Conservation (phyloP, 2,797 vertebrate species). For the Cirrhinus molitorella region DNA sequence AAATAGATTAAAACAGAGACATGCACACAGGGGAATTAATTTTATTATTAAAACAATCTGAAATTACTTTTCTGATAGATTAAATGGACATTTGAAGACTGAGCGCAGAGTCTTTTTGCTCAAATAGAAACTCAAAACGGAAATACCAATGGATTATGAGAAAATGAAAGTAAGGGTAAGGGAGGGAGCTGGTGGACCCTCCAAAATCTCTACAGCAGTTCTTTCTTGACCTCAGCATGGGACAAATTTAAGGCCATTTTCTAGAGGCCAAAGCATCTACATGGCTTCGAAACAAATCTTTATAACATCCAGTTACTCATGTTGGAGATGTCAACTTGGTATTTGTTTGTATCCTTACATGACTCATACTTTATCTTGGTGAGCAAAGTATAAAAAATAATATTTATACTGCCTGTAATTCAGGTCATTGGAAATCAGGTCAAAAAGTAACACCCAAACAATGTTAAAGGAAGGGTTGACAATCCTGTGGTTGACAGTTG, state of each 20-base stretch:
- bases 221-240: slow-evolving; percentile 52
- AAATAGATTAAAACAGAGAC: too few relatives aligned
- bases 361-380: slow-evolving; percentile 18
- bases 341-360: slow-evolving; percentile 16
- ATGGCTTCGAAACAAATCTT: slow-evolving; percentile 69
- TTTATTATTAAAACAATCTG: background rate
- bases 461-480: background rate
- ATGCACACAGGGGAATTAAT: too few relatives aligned
- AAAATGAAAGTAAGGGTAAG: slow-evolving; percentile 47
- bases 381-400: slow-evolving; percentile 50
- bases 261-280: slow-evolving; percentile 64
- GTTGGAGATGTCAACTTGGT: slow-evolving; percentile 5
- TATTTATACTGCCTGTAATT: slow-evolving; percentile 22
- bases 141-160: slow-evolving; percentile 63
- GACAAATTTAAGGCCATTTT: slow-evolving; percentile 72
- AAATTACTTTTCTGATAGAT: background rate
- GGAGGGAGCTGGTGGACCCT: slow-evolving; percentile 31
- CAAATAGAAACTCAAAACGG: slow-evolving; percentile 60
- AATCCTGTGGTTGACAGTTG: background rate
- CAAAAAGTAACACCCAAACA: background rate
- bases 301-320: slow-evolving; percentile 43
- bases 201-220: slow-evolving; percentile 41
- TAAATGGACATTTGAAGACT: slow-evolving; percentile 19
- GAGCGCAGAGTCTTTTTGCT: slow-evolving; percentile 31
- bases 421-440: slow-evolving; percentile 14